Base-by-base conservation (phyloP, 1,140 invertebrate species). In the Drosophila teissieri region DNA sequence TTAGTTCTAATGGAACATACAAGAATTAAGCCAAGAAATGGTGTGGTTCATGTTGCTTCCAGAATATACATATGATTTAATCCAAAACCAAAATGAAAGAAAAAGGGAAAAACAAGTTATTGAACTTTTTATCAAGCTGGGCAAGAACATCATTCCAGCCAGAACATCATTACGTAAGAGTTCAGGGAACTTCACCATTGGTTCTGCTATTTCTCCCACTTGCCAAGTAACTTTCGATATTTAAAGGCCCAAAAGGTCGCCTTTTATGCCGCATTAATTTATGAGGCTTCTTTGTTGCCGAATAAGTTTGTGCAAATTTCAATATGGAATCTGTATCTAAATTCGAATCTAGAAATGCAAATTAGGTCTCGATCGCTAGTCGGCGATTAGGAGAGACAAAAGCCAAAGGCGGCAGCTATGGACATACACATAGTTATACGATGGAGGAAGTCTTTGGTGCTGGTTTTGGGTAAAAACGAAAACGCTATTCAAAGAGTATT, bases 311-410 rank as follows among this genome's bases (percentile, higher is more conserved):
- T 40, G 63, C 67, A 10, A 48, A 70, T 70, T 72, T 70, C n/a
- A 70, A 70, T 72, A 57, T 55, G 51, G 44, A 70, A 72, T 70
- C 68, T 42, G 58, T 81, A 82, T 86, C 83, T 76, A 64, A 57
- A 73, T 70, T 69, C 17, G 62, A 84, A 86, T 83, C 83, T 77
- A 83, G 84, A 80, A 80, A 88, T 88, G 83, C 84, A 89, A 88
- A 88, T 88, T 55, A 80, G 57, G 44, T 70, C 57, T 69, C 63
- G 72, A 75, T 75, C 53, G 73, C 51, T 46, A 53, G 70, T 56
- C 53, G 61, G 55, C 52, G 80, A 79, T 75, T 60, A 36, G 72
- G 17, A 45, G 52, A 74, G 36, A 54, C 53, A 61, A 70, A 61
- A 46, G 57, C 79, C 76, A 79, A 79, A 65, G 22, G 65, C 36